These are phyloP conservation scores for Betta splendens DNA, from an alignment of 2,797 vertebrate genomes.

Conservation along the genomic window DNA sequence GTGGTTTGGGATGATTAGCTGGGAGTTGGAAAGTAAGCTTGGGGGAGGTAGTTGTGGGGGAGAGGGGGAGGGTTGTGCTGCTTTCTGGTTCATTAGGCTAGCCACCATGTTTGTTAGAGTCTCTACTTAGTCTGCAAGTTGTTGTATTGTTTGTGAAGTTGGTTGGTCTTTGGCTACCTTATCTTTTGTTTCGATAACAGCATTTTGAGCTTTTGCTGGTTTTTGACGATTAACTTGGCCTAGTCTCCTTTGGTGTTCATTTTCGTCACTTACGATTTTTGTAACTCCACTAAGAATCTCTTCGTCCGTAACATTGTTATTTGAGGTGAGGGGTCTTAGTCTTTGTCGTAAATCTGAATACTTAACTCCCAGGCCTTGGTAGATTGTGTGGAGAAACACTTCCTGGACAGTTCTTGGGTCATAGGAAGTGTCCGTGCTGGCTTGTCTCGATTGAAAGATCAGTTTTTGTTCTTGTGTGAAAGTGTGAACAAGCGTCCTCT, in stretches of 20 bases:
- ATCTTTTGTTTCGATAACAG: not conserved
- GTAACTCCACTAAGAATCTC: conserved; percentile 34
- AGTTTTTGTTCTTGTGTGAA: too few relatives aligned
- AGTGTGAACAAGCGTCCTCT: too few relatives aligned
- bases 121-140: conserved; percentile 12
- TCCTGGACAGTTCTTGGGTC: too few relatives aligned
- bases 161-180: not conserved
- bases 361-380: conserved; percentile 31
- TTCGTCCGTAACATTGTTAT: conserved; percentile 19
- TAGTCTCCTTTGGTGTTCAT: conserved; percentile 25
- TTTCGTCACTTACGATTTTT: conserved; percentile 47
- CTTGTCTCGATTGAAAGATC: too few relatives aligned
- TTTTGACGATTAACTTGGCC: conserved; percentile 14
- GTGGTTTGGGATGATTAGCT: not conserved
- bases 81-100: not conserved
- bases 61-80: not conserved
- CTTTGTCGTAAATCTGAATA: too few relatives aligned
- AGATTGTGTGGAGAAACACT: too few relatives aligned
- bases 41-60: not conserved
- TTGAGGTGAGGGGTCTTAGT: conserved; percentile 27
- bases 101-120: not conserved
- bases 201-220: not conserved
- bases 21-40: not conserved
- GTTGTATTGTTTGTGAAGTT: conserved; percentile 2
- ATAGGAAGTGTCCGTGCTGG: too few relatives aligned